These are phyloP conservation scores for Zeugodacus cucurbitae DNA, from an alignment of 1,140 invertebrate genomes.

Conservation along the genomic window DNA sequence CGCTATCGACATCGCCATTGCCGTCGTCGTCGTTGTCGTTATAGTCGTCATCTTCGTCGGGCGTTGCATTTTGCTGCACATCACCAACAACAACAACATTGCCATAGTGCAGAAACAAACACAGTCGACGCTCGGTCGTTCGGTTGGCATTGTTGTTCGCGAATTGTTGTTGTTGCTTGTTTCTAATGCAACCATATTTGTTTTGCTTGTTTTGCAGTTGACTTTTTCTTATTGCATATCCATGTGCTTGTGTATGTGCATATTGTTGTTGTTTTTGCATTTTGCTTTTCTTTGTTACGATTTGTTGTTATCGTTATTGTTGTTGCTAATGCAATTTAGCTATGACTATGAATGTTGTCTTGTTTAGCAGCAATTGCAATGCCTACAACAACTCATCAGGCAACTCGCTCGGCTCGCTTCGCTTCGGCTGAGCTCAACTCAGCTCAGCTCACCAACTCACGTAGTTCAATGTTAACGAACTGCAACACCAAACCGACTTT, in stretches of 20 bases:
- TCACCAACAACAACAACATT: background rate
- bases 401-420: constrained; percentile 37
- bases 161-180: constrained; percentile 13
- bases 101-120: background rate
- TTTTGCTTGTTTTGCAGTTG: background rate
- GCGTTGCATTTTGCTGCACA: constrained; percentile 29
- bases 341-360: background rate
- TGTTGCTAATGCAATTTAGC: background rate
- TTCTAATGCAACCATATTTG: background rate
- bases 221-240: constrained; percentile 3
- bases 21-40: background rate
- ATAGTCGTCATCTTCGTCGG: constrained; percentile 19
- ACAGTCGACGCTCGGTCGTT: constrained; percentile 2
- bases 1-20: background rate
- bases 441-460: constrained; percentile 43
- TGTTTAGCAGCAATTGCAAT: constrained; percentile 18
- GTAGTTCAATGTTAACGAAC: constrained; percentile 67
- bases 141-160: background rate
- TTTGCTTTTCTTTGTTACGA: constrained; percentile 28
- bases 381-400: background rate
- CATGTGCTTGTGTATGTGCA: background rate
- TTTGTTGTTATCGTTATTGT: background rate
- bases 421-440: constrained; percentile 2
- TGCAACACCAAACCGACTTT: constrained; percentile 50
- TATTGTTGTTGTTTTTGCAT: constrained; percentile 12